Base-by-base conservation (phyloP, 2,113 vertebrate species). In the Amazona vittata region DNA sequence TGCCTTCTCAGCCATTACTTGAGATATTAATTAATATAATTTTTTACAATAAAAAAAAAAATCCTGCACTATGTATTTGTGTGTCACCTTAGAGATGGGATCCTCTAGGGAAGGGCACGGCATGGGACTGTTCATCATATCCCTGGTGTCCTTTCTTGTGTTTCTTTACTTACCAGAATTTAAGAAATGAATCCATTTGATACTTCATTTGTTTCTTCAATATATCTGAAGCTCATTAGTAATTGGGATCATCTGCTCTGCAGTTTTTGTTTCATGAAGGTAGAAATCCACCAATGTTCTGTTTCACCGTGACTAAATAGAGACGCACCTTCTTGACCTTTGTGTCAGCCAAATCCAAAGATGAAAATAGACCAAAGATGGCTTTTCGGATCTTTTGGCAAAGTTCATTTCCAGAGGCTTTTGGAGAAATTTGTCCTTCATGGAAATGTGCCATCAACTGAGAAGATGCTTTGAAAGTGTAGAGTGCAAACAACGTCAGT, bases 21-120 rank as follows among this genome's bases (percentile, higher is more conserved):
- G 78, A 95, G 86, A 89, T 41, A 86, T 84, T 73, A 26, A 19
- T 13, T 93, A 82, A 44, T 35, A n/a, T 2, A 12, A 43, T 11
- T 85, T 84, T 84, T 93, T 62, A 57, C 10, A 75, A 52, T 6
- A 37, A 47, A 79, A 79, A 76, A 1, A 10, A 22, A 29, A 59
- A 18, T 20, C 21, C 64, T 93, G 41, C 10, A 12, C n/a, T 49
- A 8, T 0, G 0, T n/a, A 19, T 63, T 80, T 73, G 1, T 26
- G 3, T 67, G 50, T 37, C 6, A 17, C 20, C n/a, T 81, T 83
- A 63, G 39, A 55, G 11, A 19, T 10, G 12, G 22, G 19, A 12
- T 83, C 37, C 77, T 82, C 31, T 35, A 25, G 29, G 62, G 33
- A 81, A 70, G 16, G 31, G 18, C 24, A 74, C 55, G 24, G 10